These are phyloP conservation scores for Vulpes lagopus DNA, from an alignment of 2,113 vertebrate species.

Conservation along the genomic window DNA sequence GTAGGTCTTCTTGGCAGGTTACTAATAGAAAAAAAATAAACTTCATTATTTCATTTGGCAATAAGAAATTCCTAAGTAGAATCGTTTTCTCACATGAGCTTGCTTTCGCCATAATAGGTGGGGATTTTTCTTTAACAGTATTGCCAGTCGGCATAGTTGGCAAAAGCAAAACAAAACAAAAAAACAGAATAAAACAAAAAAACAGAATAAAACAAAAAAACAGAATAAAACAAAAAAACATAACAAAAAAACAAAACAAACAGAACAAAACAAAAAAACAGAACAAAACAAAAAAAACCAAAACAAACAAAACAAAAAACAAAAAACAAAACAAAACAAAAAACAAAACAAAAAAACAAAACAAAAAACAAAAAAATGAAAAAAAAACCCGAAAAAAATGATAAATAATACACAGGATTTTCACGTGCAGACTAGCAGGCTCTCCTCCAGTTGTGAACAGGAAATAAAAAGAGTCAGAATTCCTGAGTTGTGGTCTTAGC, in stretches of 20 bases:
- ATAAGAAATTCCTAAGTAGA: not conserved
- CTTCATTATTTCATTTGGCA: slow-evolving; percentile 36
- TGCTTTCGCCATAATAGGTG: not conserved
- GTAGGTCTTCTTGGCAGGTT: slow-evolving; percentile 36
- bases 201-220: too few species aligned
- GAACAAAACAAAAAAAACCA: too few species aligned
- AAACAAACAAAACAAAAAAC: too few species aligned
- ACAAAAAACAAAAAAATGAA: too few species aligned
- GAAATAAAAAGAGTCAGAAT: not conserved
- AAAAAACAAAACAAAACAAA: too few species aligned
- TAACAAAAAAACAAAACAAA: too few species aligned
- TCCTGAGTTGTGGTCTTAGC: not conserved
- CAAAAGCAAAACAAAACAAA: not conserved
- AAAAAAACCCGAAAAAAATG: not conserved
- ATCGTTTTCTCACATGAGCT: not conserved
- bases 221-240: too few species aligned
- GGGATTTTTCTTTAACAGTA: not conserved
- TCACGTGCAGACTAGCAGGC: not conserved
- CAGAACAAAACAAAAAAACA: too few species aligned
- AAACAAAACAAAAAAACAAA: too few species aligned
- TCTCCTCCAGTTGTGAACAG: not conserved
- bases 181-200: too few species aligned
- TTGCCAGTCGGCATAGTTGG: not conserved
- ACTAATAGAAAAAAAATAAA: slow-evolving; percentile 37
- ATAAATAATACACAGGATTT: not conserved